Base-by-base conservation (phyloP, 2,113 vertebrate genomes). In the Gavia stellata region DNA sequence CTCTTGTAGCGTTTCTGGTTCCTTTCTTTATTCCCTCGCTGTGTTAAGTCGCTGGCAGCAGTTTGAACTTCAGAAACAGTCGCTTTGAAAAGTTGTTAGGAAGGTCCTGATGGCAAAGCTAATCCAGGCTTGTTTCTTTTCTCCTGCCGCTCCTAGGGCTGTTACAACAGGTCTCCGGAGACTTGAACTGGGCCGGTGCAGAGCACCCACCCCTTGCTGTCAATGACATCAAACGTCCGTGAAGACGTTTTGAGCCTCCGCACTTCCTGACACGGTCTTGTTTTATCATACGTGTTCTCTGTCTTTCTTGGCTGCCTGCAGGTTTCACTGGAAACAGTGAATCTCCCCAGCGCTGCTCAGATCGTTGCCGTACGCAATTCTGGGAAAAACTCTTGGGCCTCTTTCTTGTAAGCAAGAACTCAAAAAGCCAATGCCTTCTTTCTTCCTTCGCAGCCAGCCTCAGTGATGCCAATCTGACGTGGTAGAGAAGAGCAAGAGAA, bases 241-340 rank as follows among this genome's bases (percentile, higher is more conserved):
- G 53, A 25, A 58, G 86, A 50, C n/a, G 3, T 75, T 81, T 91
- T 44, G 91, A 94, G 62, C 44, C 83, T 91, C 94, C 0, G 16
- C 91, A 92, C 88, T 97, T 97, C 97, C 97, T 96, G 97, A 45
- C 78, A 38, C 7, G 73, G 59, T 63, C 34, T 95, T 4, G 44
- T 24, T 95, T 86, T 52, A 12, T 29, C 53, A 4, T 18, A 34
- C 5, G 1, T 11, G 47, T 28, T 63, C 73, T 0, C 33, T 7
- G 13, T 17, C 73, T 50, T 23, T 49, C 85, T 10, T 1, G 50
- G 53, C 89, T 28, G 94, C 91, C 25, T 11, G 40, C 55, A 40
- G 68, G n/a, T 88, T 47, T 40, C 86, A 6, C 49, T 92, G 96
- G 94, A 89, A 94, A 72, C 44, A 1, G 81, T 81, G 91, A 90